Conservation (phyloP, 2,797 vertebrate genomes). For the Peromyscus nudipes region DNA sequence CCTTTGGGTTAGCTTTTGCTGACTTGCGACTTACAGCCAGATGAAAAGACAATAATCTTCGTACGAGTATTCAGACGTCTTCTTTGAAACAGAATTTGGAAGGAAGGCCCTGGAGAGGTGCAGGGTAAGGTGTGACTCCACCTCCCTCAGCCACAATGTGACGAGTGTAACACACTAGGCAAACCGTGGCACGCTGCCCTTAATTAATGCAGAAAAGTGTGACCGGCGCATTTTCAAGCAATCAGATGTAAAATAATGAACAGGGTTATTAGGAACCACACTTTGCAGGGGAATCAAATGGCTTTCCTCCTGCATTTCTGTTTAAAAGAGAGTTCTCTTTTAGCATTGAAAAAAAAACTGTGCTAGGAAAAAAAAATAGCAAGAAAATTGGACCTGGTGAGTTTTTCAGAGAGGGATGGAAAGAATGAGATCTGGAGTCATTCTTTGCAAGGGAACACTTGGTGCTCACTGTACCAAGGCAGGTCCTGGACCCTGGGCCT, state of each 20-base stretch:
- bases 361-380: not conserved
- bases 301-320: not conserved
- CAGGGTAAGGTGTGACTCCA: not conserved
- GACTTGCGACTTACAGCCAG: not conserved
- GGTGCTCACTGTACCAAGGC: not conserved
- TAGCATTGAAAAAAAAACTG: not conserved
- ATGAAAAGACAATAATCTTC: slow-evolving; percentile 12
- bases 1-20: not conserved
- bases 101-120: not conserved
- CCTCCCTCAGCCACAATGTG: not conserved
- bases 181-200: not conserved
- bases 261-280: slow-evolving; percentile 3
- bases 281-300: slow-evolving; percentile 29
- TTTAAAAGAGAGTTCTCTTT: slow-evolving; percentile 21
- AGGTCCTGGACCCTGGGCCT: not conserved
- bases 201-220: not conserved
- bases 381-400: not conserved
- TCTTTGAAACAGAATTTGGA: slow-evolving; percentile 45
- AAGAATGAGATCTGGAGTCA: slow-evolving; percentile 17
- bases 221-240: slow-evolving; percentile 19
- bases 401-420: not conserved
- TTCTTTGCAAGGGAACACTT: not conserved
- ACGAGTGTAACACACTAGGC: not conserved
- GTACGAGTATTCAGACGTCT: not conserved
- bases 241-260: slow-evolving; percentile 57